phyloP scores from a whole-genome alignment of 2,797 vertebrate genomes.

The Cetoscarus ocellatus region DNA sequence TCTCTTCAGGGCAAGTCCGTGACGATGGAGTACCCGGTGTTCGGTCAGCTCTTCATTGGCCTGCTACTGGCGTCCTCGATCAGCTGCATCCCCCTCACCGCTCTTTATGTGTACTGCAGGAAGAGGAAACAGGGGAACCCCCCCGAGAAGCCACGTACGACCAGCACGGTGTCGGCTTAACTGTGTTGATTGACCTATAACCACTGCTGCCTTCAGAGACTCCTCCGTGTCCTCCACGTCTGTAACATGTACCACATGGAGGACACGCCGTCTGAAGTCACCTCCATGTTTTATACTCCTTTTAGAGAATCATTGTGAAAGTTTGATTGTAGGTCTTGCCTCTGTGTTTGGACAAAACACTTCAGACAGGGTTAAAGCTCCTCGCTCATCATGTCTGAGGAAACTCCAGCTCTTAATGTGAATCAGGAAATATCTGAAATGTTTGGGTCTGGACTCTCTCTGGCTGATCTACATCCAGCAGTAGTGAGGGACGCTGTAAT shows the following conservation, averaged over 20 bases:
- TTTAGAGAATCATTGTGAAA: too few species aligned
- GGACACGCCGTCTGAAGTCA: not conserved
- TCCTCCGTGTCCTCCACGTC: not conserved
- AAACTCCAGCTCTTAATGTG: too few species aligned
- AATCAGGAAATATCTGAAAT: too few species aligned
- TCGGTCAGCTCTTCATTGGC: slow-evolving; percentile 86
- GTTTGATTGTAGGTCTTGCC: too few species aligned
- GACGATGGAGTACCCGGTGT: slow-evolving; percentile 86
- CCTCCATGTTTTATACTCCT: not conserved
- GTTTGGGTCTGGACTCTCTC: too few species aligned
- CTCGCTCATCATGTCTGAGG: not conserved
- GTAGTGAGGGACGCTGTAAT: not conserved
- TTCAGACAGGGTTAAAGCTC: too few species aligned
- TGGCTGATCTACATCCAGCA: not conserved
- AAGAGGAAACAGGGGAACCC: slow-evolving; percentile 60
- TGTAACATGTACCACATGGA: too few species aligned
- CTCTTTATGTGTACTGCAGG: slow-evolving; percentile 79
- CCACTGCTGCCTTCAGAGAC: not conserved
- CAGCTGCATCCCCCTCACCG: slow-evolving; percentile 88
- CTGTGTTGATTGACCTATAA: not conserved
- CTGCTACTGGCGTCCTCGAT: slow-evolving; percentile 87
- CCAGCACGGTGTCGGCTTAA: slow-evolving; percentile 48
- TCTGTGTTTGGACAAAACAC: too few species aligned
- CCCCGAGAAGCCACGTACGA: not conserved
- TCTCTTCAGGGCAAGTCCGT: slow-evolving; percentile 86